These are phyloP conservation scores for Chionis minor DNA, from an alignment of 2,113 vertebrate genomes.

Conservation along the genomic window DNA sequence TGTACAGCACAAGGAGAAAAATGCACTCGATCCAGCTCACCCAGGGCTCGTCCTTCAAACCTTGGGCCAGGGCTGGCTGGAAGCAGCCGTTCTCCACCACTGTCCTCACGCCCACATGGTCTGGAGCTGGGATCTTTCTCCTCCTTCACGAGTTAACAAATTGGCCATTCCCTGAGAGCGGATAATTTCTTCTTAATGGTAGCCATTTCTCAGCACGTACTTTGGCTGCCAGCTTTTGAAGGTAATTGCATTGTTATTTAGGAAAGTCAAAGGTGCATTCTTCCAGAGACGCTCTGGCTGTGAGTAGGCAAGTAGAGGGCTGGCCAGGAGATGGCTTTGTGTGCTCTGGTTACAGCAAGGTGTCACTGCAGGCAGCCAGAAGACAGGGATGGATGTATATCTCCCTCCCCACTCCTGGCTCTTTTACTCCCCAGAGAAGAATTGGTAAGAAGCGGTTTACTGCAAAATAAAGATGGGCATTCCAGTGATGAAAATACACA, in stretches of 20 bases:
- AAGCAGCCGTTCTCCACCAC: background rate
- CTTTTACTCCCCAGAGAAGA: background rate
- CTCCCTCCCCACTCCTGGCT: background rate
- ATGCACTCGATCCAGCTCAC: background rate
- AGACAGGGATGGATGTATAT: background rate
- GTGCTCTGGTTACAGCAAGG: slow-evolving; percentile 1
- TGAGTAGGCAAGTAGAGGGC: background rate
- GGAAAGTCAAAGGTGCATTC: slow-evolving; percentile 68
- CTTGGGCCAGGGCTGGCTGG: background rate
- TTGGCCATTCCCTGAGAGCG: slow-evolving; percentile 39
- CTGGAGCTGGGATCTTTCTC: background rate
- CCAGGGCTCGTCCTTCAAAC: background rate
- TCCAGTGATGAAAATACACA: slow-evolving; percentile 32
- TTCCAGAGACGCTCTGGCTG: slow-evolving; percentile 49
- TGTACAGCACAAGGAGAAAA: background rate
- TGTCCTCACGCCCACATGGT: background rate
- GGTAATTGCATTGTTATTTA: slow-evolving; percentile 73
- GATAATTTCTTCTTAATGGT: slow-evolving; percentile 74
- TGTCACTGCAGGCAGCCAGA: slow-evolving; percentile 34
- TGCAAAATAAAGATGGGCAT: slow-evolving; percentile 4
- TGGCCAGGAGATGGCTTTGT: background rate
- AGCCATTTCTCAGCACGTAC: slow-evolving; percentile 64
- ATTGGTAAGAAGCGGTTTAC: background rate
- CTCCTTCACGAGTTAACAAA: slow-evolving; percentile 58
- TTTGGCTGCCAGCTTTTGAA: slow-evolving; percentile 68